Percentiles rank a stretch among this genome's conserved stretches.
Conservation (phyloP, 2,113 vertebrate species). For the Calonectris borealis region DNA sequence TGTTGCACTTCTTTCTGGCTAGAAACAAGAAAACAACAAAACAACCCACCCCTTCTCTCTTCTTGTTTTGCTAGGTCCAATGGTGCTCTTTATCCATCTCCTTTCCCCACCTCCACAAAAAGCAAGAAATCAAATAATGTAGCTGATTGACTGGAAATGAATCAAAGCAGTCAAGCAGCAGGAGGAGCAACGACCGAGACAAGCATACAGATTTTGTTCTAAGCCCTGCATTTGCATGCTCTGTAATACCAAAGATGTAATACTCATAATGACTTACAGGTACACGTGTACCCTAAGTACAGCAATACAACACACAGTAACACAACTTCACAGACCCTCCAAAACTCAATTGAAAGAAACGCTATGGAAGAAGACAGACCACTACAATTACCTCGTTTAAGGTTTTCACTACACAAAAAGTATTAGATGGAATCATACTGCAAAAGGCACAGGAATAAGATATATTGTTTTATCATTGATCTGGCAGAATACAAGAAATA, state of each 20-base stretch:
- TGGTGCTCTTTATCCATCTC: not conserved
- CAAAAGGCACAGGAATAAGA: not conserved
- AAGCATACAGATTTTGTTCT: not conserved
- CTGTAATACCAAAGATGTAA: not conserved
- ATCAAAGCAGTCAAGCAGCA: not conserved
- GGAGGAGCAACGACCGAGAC: not conserved
- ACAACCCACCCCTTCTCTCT: not conserved
- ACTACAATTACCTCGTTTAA: not conserved
- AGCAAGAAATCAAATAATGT: not conserved
- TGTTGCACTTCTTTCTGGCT: not conserved
- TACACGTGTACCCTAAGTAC: accelerated
- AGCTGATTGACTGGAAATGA: not conserved
- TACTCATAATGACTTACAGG: not conserved
- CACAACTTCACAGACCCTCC: not conserved
- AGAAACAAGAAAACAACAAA: not conserved
- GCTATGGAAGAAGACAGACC: not conserved
- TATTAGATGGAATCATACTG: not conserved
- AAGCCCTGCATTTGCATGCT: not conserved
- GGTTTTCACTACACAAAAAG: not conserved
- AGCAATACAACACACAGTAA: not conserved
- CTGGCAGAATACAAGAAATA: not conserved
- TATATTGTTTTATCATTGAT: not conserved
- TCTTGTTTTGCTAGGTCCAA: not conserved
- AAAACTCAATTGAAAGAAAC: not conserved
- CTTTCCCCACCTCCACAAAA: not conserved